Evolutionary conservation across 2,888 invertebrate genomes (phyloP).

Genomic region (Volucella inanis): DNA sequence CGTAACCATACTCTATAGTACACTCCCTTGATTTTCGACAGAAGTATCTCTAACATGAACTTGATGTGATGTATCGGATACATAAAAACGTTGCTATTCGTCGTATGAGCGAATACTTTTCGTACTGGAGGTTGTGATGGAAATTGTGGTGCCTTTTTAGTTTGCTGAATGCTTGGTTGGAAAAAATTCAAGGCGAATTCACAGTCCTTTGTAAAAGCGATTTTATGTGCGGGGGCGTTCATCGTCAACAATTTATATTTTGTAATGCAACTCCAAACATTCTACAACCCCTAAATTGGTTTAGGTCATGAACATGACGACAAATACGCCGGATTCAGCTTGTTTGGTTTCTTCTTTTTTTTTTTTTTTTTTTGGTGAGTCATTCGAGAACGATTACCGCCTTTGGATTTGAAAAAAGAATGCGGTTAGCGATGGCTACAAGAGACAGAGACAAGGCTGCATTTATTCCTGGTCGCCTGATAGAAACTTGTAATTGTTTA

Average conservation of each 20-base stretch:
- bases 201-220: conserved; percentile 31
- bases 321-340: too few relatives aligned
- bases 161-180: conserved; percentile 66
- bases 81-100: too few relatives aligned
- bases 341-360: neutral
- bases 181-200: conserved; percentile 68
- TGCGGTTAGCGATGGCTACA: conserved; percentile 2
- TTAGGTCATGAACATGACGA: neutral
- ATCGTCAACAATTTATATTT: neutral
- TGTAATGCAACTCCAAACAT: conserved; percentile 7
- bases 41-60: neutral
- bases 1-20: too few relatives aligned
- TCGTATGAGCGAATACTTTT: neutral
- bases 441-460: neutral
- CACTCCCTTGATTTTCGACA: neutral
- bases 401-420: conserved; percentile 11
- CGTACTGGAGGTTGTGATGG: neutral
- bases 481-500: conserved; percentile 65
- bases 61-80: too few relatives aligned
- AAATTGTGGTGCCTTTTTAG: conserved; percentile 16
- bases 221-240: conserved; percentile 39
- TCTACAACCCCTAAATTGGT: conserved; percentile 34
- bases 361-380: conserved; percentile 3
- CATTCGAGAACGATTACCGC: neutral
- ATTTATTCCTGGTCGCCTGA: conserved; percentile 41